Evolutionary conservation across 2,797 vertebrate species (phyloP).

Genomic region (Notolabrus celidotus): DNA sequence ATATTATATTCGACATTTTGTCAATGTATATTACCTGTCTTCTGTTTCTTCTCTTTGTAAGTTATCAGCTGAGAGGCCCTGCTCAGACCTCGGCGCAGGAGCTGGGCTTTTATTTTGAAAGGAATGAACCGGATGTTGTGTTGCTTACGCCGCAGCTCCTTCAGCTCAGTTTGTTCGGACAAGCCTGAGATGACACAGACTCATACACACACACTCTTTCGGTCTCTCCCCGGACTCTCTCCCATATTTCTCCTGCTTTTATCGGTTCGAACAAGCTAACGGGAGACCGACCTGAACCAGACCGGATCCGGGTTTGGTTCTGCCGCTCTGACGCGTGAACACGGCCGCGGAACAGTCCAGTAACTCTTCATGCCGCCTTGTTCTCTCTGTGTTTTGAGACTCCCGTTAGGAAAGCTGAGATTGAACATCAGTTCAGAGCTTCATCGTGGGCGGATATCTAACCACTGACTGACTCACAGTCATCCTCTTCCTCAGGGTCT

Average conservation of each 20-base stretch:
- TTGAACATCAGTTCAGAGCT: background rate
- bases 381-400: background rate
- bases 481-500: background rate
- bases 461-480: background rate
- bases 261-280: background rate
- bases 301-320: background rate
- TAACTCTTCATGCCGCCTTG: background rate
- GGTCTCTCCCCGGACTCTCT: slow-evolving; percentile 30
- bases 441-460: background rate
- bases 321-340: background rate
- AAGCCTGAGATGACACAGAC: slow-evolving; percentile 30
- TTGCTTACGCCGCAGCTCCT: background rate
- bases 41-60: too few relatives aligned
- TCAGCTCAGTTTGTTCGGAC: background rate
- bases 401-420: background rate
- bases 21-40: too few relatives aligned
- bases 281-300: background rate
- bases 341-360: background rate
- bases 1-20: too few relatives aligned
- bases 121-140: background rate
- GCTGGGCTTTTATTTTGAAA: background rate
- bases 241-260: background rate
- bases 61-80: too few relatives aligned
- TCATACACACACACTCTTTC: background rate
- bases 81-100: too few relatives aligned